Evolutionary conservation across 1,140 invertebrate species (phyloP).

Genomic region (Myzus persicae): DNA sequence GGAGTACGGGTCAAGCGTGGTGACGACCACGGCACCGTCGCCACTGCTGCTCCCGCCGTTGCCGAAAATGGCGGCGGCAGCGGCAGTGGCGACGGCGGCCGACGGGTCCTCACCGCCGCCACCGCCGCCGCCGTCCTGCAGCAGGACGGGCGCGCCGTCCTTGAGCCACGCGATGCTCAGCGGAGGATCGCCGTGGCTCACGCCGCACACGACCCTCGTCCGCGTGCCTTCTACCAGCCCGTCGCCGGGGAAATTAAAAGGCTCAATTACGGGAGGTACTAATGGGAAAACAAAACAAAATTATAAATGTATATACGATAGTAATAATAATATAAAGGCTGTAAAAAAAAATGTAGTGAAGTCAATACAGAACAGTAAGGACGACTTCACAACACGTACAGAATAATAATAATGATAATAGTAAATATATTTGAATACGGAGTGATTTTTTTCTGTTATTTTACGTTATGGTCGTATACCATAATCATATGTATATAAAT

Average conservation of each 20-base stretch:
- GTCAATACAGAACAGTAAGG: not conserved
- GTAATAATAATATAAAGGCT: constrained; percentile 28
- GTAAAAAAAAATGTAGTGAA: not conserved
- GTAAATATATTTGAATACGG: not conserved
- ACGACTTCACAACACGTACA: not conserved
- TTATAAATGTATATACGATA: constrained; percentile 37
- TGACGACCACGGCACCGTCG: constrained; percentile 70
- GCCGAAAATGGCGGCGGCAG: constrained; percentile 78
- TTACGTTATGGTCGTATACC: not conserved
- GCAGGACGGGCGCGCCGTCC: constrained; percentile 72
- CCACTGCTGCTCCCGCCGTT: constrained; percentile 71
- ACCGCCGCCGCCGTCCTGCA: constrained; percentile 1
- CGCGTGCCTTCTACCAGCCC: constrained; percentile 84
- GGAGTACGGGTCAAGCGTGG: constrained; percentile 77
- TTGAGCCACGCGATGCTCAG: constrained; percentile 80
- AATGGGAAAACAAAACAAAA: constrained; percentile 68
- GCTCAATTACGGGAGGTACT: constrained; percentile 85
- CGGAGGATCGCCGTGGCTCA: constrained; percentile 81
- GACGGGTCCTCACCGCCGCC: constrained; percentile 34
- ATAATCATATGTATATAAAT: no score
- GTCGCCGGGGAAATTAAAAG: constrained; percentile 79
- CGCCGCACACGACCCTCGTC: constrained; percentile 83
- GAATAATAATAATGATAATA: not conserved
- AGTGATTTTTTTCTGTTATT: not conserved
- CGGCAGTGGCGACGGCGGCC: constrained; percentile 70